These are phyloP conservation scores for Scyliorhinus canicula DNA, from an alignment of 2,797 vertebrate genomes.

Conservation along the genomic window DNA sequence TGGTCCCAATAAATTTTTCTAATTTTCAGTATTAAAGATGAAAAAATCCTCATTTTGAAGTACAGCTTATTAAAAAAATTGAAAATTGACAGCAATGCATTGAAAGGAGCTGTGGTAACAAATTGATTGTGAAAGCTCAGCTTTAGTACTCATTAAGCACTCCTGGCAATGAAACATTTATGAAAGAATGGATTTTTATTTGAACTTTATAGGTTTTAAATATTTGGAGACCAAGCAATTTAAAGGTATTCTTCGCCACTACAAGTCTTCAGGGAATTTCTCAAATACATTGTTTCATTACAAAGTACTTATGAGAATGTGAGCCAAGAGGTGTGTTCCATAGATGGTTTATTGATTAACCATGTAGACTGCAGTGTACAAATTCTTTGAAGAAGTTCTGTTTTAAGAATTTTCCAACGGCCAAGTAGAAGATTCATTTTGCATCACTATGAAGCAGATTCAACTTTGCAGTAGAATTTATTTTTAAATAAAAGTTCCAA, in stretches of 20 bases:
- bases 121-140: neutral
- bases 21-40: neutral
- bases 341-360: neutral
- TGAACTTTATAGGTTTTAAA: neutral
- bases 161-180: neutral
- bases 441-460: neutral
- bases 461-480: neutral
- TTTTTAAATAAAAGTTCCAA: neutral
- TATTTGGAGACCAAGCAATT: neutral
- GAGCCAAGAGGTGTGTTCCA: neutral
- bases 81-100: neutral
- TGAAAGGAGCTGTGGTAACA: neutral
- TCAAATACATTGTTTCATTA: neutral
- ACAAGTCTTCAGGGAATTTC: neutral
- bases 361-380: neutral
- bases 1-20: neutral
- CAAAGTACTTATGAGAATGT: neutral
- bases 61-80: neutral
- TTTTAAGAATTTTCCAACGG: neutral
- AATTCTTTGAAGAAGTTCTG: constrained; percentile 3
- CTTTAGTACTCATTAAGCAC: neutral
- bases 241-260: neutral
- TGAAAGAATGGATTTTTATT: neutral
- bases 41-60: neutral
- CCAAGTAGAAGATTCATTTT: neutral